A percentile compares a stretch with the other conserved stretches of the same genome.
Conservation (phyloP, 2,888 invertebrate genomes). For the Helleia helle region DNA sequence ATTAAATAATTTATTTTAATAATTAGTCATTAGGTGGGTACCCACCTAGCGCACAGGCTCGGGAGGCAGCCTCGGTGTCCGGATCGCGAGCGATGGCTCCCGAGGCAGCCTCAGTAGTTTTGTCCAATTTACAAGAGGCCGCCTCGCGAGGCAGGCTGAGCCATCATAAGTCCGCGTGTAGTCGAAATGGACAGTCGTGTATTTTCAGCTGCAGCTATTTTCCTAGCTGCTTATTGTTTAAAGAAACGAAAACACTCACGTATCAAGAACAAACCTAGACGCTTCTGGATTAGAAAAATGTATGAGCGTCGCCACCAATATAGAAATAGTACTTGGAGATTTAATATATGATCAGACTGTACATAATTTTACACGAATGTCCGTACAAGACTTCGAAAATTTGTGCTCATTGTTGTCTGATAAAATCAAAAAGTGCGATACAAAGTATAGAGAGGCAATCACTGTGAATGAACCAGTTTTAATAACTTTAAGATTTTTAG, state of each 20-base stretch:
- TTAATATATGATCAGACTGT: background rate
- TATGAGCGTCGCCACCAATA: slow-evolving; percentile 21
- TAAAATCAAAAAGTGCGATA: slow-evolving; percentile 15
- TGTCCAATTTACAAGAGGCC: too few relatives aligned
- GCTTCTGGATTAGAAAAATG: slow-evolving; percentile 20
- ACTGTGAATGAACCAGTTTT: too few relatives aligned
- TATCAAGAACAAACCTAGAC: slow-evolving; percentile 21
- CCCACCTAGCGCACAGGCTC: too few relatives aligned
- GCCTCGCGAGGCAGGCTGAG: slow-evolving; percentile 6
- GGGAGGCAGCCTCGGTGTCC: too few relatives aligned
- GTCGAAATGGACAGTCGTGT: too few relatives aligned
- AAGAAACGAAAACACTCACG: slow-evolving; percentile 21
- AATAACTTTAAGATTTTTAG: slow-evolving; percentile 2
- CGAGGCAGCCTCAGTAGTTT: too few relatives aligned
- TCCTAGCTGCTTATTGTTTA: slow-evolving; percentile 14
- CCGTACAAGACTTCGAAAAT: slow-evolving; percentile 19
- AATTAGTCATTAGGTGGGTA: too few relatives aligned
- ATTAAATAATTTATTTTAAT: too few relatives aligned
- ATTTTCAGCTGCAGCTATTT: background rate
- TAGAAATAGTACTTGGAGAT: slow-evolving; percentile 18
- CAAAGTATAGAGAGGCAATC: slow-evolving; percentile 5
- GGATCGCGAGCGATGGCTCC: too few relatives aligned
- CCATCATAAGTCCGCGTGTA: too few relatives aligned
- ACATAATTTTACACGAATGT: slow-evolving; percentile 16
- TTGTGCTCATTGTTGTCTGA: slow-evolving; percentile 20